Percentiles rank a stretch among this genome's conserved stretches.
Conservation (phyloP, 2,888 invertebrate genomes). For the Agrotis exclamationis region DNA sequence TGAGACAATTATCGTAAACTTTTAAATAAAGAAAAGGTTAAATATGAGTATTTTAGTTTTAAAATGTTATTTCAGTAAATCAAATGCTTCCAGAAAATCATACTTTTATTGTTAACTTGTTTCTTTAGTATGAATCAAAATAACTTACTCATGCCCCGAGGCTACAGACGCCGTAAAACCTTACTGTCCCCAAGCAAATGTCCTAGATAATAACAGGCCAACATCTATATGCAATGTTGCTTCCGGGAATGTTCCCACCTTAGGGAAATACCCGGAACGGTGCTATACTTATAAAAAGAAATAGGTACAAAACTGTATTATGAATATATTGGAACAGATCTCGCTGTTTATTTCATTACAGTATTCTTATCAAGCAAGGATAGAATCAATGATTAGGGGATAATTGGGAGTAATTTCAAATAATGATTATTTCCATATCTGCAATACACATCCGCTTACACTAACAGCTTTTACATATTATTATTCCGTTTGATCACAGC, state of each 20-base stretch:
- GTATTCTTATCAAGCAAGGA: too few relatives aligned
- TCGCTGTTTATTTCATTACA: not conserved
- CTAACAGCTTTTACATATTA: too few relatives aligned
- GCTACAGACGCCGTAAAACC: slow-evolving; percentile 4
- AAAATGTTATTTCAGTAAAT: not conserved
- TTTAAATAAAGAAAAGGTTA: not conserved
- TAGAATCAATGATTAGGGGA: too few relatives aligned
- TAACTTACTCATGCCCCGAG: slow-evolving; percentile 7
- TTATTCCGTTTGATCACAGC: too few relatives aligned
- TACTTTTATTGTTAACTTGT: too few relatives aligned
- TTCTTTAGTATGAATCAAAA: not conserved
- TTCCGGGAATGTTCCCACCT: slow-evolving; percentile 44
- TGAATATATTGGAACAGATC: not conserved
- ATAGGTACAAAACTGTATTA: not conserved
- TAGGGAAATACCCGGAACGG: slow-evolving; percentile 35
- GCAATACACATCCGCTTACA: too few relatives aligned
- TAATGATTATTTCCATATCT: too few relatives aligned
- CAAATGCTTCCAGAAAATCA: not conserved
- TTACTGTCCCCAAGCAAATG: slow-evolving; percentile 8
- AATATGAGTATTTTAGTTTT: not conserved
- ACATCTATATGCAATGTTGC: slow-evolving; percentile 47
- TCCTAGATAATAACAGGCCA: slow-evolving; percentile 42
- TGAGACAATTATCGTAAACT: not conserved
- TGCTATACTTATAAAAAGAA: slow-evolving; percentile 12
- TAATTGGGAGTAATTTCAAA: too few relatives aligned